Percentiles rank a stretch among this genome's conserved stretches.
Conservation (phyloP, 1,140 invertebrate genomes). For the Dendrolimus kikuchii region DNA sequence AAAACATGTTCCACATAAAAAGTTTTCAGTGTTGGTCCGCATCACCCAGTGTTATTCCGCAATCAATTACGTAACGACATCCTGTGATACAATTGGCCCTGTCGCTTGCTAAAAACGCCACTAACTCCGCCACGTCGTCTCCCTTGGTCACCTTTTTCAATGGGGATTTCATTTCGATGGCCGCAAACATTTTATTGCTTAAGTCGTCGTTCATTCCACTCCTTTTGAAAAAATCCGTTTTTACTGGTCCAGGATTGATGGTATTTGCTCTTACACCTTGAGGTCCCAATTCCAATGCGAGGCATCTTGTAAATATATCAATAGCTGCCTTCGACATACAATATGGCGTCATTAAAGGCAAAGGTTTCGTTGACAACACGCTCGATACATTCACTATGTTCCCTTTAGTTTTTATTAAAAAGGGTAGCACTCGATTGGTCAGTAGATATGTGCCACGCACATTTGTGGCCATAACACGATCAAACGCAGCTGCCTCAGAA, state of each 20-base stretch:
- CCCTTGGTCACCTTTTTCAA: conserved; percentile 29
- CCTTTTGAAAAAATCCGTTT: conserved; percentile 80
- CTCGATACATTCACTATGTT: conserved; percentile 88
- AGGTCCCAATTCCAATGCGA: conserved; percentile 77
- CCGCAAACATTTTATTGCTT: conserved; percentile 26
- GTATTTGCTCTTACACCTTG: conserved; percentile 84
- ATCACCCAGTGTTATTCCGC: conserved; percentile 31
- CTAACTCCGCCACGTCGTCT: conserved; percentile 42
- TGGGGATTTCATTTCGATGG: conserved; percentile 22
- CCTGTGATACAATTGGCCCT: conserved; percentile 40
- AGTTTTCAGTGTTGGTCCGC: conserved; percentile 5
- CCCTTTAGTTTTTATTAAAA: conserved; percentile 80
- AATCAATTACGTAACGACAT: conserved; percentile 36
- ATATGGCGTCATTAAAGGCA: conserved; percentile 77
- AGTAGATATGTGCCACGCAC: conserved; percentile 81
- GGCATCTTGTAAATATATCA: conserved; percentile 84
- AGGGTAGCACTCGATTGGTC: conserved; percentile 81
- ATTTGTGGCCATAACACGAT: conserved; percentile 81
- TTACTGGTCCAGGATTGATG: conserved; percentile 81
- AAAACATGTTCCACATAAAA: too few relatives aligned
- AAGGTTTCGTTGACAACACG: conserved; percentile 77
- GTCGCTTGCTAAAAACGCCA: conserved; percentile 46
- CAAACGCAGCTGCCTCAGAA: conserved; percentile 79
- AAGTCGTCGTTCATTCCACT: conserved; percentile 35
- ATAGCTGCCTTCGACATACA: conserved; percentile 86